Evolutionary conservation across 2,888 invertebrate genomes (phyloP), one percentile per base, ranked within the genome.

Genomic region (Ditula angustiorana): DNA sequence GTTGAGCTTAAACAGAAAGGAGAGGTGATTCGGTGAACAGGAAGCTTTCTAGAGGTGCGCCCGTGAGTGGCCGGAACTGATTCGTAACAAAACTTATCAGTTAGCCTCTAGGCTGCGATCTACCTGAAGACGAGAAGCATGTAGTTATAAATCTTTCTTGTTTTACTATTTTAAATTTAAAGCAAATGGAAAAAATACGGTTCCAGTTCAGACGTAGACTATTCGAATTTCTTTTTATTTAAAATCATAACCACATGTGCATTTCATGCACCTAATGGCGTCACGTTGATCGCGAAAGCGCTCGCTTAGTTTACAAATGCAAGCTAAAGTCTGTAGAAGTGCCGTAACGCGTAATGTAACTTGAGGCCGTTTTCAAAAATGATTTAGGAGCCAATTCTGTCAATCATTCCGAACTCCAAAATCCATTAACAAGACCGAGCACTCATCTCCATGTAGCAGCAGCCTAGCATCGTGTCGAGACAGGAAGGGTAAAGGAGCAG

Each of bases 1-100:
- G 21, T 13, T 28, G 61, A 53, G 24, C 24, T 24, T 24, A 1
- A 47, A 24, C 8, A 41, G 13, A 53, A 44, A 46, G 50, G 62
- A 62, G 16, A 58, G 10, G 53, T 35, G 61, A 37, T 26, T 56
- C 3, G 16, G 61, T 62, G 55, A 49, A 62, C 2, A 67, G 65
- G 61, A 57, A 57, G 59, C 56, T 60, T 56, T 33, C 53, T 65
- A 65, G 26, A 44, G 57, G 64, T 57, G 57, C 52, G 19, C 35
- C 28, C 41, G 56, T 26, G 47, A 52, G 35, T 41, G 50, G 19
- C 10, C 21, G n/a, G 21, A 19, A 16, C 21, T 47, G 58, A 59
- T 19, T 35, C n/a, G 37, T 13, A 26, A 57, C 21, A 26, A 19
- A 47, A 49, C 21, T 8, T 30, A 33, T 44, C 60, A 59, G 47